Evolutionary conservation across 2,888 invertebrate species (phyloP), one percentile per base, ranked within the genome.

Genomic region (Rhopalosiphum nymphaeae): DNA sequence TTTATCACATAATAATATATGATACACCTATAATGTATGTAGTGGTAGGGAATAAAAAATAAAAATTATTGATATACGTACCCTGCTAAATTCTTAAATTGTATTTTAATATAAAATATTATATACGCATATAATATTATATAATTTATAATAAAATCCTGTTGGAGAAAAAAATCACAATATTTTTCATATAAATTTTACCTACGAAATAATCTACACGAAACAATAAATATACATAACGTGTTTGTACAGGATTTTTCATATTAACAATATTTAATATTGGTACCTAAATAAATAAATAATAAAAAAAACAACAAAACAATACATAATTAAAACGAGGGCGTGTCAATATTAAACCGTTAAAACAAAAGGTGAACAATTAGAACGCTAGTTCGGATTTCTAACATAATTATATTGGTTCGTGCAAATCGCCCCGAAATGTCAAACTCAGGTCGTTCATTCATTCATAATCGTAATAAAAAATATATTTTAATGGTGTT

Each of bases 361-460:
- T 26, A 42, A 36, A 36, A 56, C 88, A 56, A 56, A 89, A 78
- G 56, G 56, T 42, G 56, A 57, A 56, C 56, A 57, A 89, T 89
- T 56, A 89, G 56, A 89, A 42, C 56, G 25, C 56, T 57, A 56
- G 25, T 42, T 89, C 25, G 13, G 36, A 36, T 53, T 89, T 89
- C 36, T 89, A 89, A 56, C 56, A 42, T 26, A 89, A 56, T 57
- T 56, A 56, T 42, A 89, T 56, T n/a, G 89, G 56, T 36, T 57
- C 26, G 42, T 56, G 26, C 11, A 26, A 56, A 56, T 56, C 42
- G 25, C 42, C 25, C 26, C 42, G 36, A 42, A 56, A 89, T 29
- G 56, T 42, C 36, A 26, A 42, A 42, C 13, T 53, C 56, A 42
- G n/a, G 36, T 10, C 21, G 49, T 87, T 87, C 49, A 36, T 88